Conservation (phyloP, 2,113 vertebrate species). For the Bufo bufo region DNA sequence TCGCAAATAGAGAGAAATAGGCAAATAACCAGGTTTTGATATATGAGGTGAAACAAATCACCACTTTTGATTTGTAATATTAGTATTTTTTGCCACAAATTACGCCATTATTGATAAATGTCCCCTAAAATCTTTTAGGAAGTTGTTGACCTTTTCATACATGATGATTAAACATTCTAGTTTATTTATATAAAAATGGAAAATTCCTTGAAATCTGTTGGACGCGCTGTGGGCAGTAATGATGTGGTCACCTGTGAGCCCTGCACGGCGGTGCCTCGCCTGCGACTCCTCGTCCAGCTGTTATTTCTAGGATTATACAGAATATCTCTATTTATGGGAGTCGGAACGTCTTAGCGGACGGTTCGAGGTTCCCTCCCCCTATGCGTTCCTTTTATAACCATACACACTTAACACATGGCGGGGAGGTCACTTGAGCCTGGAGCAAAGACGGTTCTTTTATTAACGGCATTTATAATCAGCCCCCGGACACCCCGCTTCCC, state of each 20-base stretch:
- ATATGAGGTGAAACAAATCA: no score
- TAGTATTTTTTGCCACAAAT: no score
- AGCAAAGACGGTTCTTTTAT: background rate
- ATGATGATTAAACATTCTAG: no score
- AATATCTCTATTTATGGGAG: slow-evolving; percentile 15
- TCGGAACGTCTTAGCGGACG: background rate
- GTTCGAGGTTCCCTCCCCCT: background rate
- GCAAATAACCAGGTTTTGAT: no score
- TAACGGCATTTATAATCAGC: background rate
- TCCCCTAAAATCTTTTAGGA: no score
- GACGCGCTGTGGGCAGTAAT: background rate
- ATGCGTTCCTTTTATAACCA: background rate
- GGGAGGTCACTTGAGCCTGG: background rate
- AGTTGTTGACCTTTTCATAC: no score
- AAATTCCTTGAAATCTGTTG: no score
- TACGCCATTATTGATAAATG: no score
- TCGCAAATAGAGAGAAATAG: no score
- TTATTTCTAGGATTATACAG: background rate
- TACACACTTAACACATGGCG: background rate
- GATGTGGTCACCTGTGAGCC: background rate
- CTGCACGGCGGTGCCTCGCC: background rate
- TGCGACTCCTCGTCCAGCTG: background rate
- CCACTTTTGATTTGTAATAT: no score
- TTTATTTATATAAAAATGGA: no score
- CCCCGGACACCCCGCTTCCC: background rate